These are phyloP conservation scores for Cotesia glomerata DNA, from an alignment of 1,140 invertebrate species.

Conservation along the genomic window DNA sequence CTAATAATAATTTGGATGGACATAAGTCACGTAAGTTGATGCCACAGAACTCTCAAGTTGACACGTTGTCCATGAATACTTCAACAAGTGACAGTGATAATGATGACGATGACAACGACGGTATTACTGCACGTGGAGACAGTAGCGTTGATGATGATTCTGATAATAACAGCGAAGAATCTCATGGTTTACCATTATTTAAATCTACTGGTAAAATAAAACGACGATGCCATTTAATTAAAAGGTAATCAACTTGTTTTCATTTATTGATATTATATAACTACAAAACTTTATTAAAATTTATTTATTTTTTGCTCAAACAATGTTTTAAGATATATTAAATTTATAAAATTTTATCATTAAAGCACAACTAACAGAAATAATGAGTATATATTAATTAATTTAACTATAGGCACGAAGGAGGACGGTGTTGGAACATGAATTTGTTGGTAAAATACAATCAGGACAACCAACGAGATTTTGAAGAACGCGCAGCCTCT, in stretches of 20 bases:
- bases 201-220: constrained; percentile 39
- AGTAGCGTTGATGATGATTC: constrained; percentile 55
- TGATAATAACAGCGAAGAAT: constrained; percentile 52
- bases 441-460: constrained; percentile 79
- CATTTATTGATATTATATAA: neutral
- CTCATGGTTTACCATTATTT: constrained; percentile 35
- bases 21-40: constrained; percentile 40
- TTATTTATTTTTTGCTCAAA: too few relatives aligned
- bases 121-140: constrained; percentile 41
- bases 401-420: constrained; percentile 42
- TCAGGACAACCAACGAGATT: constrained; percentile 83
- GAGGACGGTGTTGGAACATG: constrained; percentile 72
- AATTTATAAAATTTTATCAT: too few relatives aligned
- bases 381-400: neutral
- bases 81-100: constrained; percentile 51
- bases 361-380: too few relatives aligned
- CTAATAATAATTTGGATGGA: constrained; percentile 28
- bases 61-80: constrained; percentile 44
- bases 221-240: constrained; percentile 31
- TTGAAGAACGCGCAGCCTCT: constrained; percentile 75
- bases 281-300: neutral
- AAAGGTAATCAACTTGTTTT: constrained; percentile 32
- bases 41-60: constrained; percentile 46
- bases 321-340: too few relatives aligned
- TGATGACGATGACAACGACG: constrained; percentile 54